phyloP scores from a whole-genome alignment of 2,113 vertebrate genomes.

The Xenus cinereus region DNA sequence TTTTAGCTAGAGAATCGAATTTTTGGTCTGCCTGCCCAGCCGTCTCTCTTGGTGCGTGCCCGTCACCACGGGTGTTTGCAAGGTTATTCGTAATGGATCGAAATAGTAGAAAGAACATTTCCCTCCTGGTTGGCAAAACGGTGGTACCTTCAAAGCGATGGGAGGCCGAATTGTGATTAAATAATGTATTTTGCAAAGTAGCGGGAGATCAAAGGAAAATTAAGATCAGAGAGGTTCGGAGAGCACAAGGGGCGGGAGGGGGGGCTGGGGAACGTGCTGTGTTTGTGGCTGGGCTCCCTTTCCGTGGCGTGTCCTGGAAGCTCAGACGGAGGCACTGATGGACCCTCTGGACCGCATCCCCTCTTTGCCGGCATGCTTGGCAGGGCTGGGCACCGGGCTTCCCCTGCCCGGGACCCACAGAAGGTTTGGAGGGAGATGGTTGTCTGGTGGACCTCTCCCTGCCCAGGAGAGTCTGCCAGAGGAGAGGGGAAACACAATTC shows the following conservation, averaged over 20 bases:
- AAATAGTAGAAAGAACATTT: neutral
- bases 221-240: neutral
- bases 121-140: neutral
- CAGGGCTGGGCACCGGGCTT: neutral
- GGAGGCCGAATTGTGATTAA: neutral
- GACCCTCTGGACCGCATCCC: neutral
- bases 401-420: neutral
- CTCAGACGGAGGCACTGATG: fast-evolving
- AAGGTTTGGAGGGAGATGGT: neutral
- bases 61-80: neutral
- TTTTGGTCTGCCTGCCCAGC: neutral
- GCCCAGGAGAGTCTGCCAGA: neutral
- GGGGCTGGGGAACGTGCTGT: neutral
- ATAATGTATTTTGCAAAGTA: neutral
- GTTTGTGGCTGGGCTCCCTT: neutral
- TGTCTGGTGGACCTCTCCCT: neutral
- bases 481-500: fast-evolving
- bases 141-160: neutral
- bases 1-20: neutral
- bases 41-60: fast-evolving
- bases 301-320: neutral
- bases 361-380: neutral
- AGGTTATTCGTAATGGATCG: neutral
- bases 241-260: neutral
- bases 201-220: neutral